Conservation (phyloP, 2,888 invertebrate genomes). For the Dexiosoma caninum region DNA sequence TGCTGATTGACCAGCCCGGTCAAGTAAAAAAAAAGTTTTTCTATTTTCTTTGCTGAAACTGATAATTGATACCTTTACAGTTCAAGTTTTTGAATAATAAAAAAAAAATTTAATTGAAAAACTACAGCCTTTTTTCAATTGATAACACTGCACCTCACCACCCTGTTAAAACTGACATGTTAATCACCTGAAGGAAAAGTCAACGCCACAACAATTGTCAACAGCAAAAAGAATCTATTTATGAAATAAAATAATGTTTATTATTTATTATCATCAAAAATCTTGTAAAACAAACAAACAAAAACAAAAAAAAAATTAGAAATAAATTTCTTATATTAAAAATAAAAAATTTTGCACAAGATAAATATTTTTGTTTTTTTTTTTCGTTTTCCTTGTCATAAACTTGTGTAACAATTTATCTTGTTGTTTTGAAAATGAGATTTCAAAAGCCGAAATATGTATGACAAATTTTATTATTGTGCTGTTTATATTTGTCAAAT, state of each 20-base stretch:
- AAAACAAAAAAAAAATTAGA: no score
- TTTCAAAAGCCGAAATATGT: background rate
- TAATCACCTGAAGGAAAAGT: slow-evolving; percentile 28
- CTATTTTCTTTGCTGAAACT: no score
- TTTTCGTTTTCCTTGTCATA: slow-evolving; percentile 13
- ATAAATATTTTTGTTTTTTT: slow-evolving; percentile 19
- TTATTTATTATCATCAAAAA: slow-evolving; percentile 5
- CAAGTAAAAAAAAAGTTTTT: no score
- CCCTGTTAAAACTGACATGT: slow-evolving; percentile 25
- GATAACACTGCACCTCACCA: no score
- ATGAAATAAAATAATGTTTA: slow-evolving; percentile 11
- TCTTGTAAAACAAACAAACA: background rate
- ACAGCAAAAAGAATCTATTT: background rate
- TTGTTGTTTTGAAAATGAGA: background rate
- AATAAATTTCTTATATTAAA: background rate
- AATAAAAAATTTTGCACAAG: background rate
- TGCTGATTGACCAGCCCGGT: no score
- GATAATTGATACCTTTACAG: no score
- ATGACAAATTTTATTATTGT: background rate
- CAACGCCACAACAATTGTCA: slow-evolving; percentile 19
- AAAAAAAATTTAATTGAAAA: no score
- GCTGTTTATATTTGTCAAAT: background rate
- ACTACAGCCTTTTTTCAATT: no score
- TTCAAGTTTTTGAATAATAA: no score
- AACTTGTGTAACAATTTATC: slow-evolving; percentile 29